A percentile compares a stretch with the other conserved stretches of the same genome.
These are phyloP conservation scores for Epinephelus awoara DNA, from an alignment of 2,797 vertebrate species.

Conservation along the genomic window DNA sequence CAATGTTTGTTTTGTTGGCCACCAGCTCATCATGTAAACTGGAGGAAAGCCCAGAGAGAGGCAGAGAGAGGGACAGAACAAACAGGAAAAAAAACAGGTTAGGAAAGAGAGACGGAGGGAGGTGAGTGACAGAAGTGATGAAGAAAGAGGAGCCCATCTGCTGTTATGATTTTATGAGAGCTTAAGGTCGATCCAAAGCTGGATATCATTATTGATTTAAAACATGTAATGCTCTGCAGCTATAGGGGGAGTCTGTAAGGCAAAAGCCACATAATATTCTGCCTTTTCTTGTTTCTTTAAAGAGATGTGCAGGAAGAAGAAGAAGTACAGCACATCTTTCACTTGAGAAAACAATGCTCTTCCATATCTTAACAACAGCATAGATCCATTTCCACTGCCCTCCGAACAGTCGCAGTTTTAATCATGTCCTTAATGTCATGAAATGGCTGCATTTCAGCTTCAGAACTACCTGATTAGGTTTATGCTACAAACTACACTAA, in stretches of 20 bases:
- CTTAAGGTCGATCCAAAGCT: slow-evolving; percentile 45
- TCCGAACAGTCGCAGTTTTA: no score
- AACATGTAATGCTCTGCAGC: slow-evolving; percentile 23
- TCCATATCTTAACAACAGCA: no score
- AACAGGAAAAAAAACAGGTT: no score
- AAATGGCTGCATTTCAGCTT: no score
- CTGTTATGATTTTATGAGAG: slow-evolving; percentile 35
- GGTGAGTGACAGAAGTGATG: slow-evolving; percentile 38
- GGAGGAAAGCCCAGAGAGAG: slow-evolving; percentile 73
- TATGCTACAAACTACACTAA: no score
- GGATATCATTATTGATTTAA: slow-evolving; percentile 49
- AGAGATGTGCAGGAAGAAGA: background rate
- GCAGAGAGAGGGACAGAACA: slow-evolving; percentile 12
- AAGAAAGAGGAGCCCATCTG: slow-evolving; percentile 53
- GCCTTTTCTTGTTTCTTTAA: background rate
- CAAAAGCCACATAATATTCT: background rate
- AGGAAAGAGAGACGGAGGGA: background rate
- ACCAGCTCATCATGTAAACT: slow-evolving; percentile 60
- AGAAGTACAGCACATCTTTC: background rate
- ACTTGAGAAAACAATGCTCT: background rate
- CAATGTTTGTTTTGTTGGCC: slow-evolving; percentile 74
- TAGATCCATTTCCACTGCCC: no score
- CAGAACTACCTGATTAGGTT: no score
- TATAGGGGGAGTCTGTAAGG: background rate
- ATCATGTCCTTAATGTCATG: no score